Percentiles rank a stretch among this genome's conserved stretches.
phyloP scores from a whole-genome alignment of 2,888 invertebrate species.

The Leucophenga montana region DNA sequence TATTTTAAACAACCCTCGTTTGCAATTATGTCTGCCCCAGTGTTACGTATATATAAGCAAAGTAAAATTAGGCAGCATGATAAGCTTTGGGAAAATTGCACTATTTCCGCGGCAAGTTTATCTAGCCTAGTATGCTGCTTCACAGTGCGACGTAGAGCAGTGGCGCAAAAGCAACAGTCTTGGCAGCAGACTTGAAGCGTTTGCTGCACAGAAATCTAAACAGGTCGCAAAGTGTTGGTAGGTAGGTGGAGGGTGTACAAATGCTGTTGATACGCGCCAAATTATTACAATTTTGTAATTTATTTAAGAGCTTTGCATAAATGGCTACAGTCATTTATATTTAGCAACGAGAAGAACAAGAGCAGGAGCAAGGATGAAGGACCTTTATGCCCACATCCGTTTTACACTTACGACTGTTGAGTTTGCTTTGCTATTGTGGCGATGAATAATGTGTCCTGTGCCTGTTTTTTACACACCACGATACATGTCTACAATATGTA shows the following conservation, averaged over 20 bases:
- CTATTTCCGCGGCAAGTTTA: constrained; percentile 3
- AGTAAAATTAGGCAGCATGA: constrained; percentile 2
- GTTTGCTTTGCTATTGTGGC: not conserved
- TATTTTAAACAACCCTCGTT: no score
- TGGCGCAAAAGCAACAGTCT: not conserved
- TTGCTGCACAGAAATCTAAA: not conserved
- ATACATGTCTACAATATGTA: constrained; percentile 16
- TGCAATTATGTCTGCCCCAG: not conserved
- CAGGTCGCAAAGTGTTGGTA: no score
- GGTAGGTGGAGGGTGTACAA: not conserved
- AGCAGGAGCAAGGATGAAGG: not conserved
- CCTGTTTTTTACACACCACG: not conserved
- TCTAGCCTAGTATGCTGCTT: not conserved
- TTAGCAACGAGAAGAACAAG: constrained; percentile 10
- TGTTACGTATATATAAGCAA: not conserved
- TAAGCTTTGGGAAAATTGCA: constrained; percentile 6
- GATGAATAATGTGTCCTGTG: constrained; percentile 6
- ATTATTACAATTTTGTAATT: constrained; percentile 68
- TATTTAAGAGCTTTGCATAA: constrained; percentile 65
- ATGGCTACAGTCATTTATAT: constrained; percentile 55
- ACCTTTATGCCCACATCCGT: not conserved
- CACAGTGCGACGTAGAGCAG: not conserved
- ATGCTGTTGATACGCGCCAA: constrained; percentile 47
- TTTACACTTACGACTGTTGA: constrained; percentile 34
- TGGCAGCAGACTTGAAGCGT: not conserved